Evolutionary conservation across 2,797 vertebrate species (phyloP).

Genomic region (Melanotaenia boesemani): DNA sequence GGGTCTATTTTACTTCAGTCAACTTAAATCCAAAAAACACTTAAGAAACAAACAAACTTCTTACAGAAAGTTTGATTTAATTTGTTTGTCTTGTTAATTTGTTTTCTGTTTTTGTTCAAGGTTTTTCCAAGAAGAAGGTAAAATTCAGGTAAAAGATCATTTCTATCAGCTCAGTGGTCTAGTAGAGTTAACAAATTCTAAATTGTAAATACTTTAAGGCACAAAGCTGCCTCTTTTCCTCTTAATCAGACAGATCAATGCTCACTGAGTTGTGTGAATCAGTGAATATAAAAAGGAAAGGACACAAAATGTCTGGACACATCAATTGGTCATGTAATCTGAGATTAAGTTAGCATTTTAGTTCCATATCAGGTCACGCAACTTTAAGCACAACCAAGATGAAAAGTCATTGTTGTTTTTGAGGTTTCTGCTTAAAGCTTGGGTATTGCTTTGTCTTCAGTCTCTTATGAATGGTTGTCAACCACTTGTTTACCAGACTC

Average conservation of each 20-base stretch:
- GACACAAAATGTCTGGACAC: not conserved
- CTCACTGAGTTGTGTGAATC: not conserved
- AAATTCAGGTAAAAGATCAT: not conserved
- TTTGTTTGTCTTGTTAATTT: too few relatives aligned
- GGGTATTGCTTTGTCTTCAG: not conserved
- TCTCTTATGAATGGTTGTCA: not conserved
- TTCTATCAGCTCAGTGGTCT: too few relatives aligned
- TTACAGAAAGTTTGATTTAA: too few relatives aligned
- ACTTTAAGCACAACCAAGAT: not conserved
- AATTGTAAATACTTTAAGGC: not conserved
- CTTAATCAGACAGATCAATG: conserved; percentile 8
- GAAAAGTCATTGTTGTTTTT: not conserved
- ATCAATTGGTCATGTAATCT: too few relatives aligned
- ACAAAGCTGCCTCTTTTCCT: not conserved
- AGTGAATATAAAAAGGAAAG: not conserved
- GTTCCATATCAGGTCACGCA: not conserved
- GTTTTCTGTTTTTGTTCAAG: too few relatives aligned
- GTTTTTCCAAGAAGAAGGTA: too few relatives aligned
- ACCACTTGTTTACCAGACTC: conserved; percentile 30
- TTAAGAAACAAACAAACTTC: not conserved
- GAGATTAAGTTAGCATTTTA: too few relatives aligned
- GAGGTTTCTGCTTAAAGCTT: not conserved
- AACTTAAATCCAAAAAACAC: not conserved
- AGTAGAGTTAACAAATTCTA: not conserved
- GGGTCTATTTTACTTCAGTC: not conserved